Evolutionary conservation across 2,797 vertebrate genomes (phyloP).

Genomic region (Karalla daura): DNA sequence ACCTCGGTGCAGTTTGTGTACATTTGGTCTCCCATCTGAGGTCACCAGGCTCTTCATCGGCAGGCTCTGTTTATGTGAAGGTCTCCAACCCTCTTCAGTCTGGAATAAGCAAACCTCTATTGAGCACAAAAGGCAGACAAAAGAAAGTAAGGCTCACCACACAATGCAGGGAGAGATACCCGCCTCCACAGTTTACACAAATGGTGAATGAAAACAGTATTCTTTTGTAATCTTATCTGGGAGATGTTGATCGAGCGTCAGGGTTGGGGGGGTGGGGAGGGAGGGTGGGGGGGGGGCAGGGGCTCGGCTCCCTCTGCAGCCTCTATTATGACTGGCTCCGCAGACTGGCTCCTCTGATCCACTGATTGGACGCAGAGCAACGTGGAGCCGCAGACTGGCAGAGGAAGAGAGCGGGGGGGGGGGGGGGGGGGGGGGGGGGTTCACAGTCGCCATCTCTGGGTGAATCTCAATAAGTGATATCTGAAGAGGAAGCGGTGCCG

Average conservation of each 20-base stretch:
- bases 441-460: slow-evolving; percentile 73
- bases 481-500: slow-evolving; percentile 53
- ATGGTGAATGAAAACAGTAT: slow-evolving; percentile 84
- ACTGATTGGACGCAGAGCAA: slow-evolving; percentile 80
- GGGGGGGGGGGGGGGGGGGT: slow-evolving; percentile 17
- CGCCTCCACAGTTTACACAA: slow-evolving; percentile 85
- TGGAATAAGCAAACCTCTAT: slow-evolving; percentile 60
- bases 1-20: slow-evolving; percentile 15
- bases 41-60: slow-evolving; percentile 23
- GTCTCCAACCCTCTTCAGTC: slow-evolving; percentile 58
- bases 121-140: slow-evolving; percentile 54
- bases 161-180: slow-evolving; percentile 58
- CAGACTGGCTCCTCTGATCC: slow-evolving; percentile 87
- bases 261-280: slow-evolving; percentile 13
- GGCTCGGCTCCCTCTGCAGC: slow-evolving; percentile 71
- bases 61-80: slow-evolving; percentile 65
- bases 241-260: slow-evolving; percentile 80
- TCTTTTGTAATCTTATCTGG: slow-evolving; percentile 86
- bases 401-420: slow-evolving; percentile 14
- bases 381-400: slow-evolving; percentile 62
- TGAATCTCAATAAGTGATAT: slow-evolving; percentile 72
- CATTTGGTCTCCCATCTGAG: slow-evolving; percentile 40
- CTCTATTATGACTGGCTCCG: slow-evolving; percentile 85
- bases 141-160: slow-evolving; percentile 44
- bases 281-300: slow-evolving; percentile 11